Evolutionary conservation across 2,113 vertebrate species (phyloP).

Genomic region (Bubo bubo): DNA sequence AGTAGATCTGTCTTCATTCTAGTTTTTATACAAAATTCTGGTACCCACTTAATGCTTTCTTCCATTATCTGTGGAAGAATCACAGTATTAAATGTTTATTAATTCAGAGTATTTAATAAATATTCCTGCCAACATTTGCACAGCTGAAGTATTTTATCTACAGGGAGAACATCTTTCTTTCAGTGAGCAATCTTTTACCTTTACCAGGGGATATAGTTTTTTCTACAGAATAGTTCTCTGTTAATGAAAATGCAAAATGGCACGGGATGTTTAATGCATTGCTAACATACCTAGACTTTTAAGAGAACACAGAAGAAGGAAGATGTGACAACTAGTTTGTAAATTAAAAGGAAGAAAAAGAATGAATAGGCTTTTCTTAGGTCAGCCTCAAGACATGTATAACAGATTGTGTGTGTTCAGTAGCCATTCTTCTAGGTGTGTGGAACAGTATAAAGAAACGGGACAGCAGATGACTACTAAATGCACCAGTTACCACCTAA

Average conservation of each 20-base stretch:
- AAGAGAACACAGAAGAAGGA: background rate
- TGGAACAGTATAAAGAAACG: background rate
- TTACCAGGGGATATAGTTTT: background rate
- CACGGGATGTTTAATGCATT: background rate
- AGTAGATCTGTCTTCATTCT: background rate
- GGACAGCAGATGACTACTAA: background rate
- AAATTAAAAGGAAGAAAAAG: background rate
- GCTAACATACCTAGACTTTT: background rate
- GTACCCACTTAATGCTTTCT: background rate
- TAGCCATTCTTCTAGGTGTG: background rate
- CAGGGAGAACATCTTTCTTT: background rate
- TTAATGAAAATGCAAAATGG: background rate
- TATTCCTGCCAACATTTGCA: background rate
- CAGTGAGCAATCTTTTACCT: background rate
- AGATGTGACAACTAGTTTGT: background rate
- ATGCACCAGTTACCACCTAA: background rate
- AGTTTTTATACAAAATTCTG: background rate
- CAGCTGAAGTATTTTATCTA: background rate
- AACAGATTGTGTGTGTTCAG: background rate
- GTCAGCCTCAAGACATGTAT: background rate
- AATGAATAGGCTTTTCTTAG: background rate
- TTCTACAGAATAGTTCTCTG: background rate
- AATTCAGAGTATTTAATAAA: background rate
- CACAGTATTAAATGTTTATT: background rate
- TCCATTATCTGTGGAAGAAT: background rate